Base-by-base conservation (phyloP, 2,113 vertebrate species). In the Helogale parvula region DNA sequence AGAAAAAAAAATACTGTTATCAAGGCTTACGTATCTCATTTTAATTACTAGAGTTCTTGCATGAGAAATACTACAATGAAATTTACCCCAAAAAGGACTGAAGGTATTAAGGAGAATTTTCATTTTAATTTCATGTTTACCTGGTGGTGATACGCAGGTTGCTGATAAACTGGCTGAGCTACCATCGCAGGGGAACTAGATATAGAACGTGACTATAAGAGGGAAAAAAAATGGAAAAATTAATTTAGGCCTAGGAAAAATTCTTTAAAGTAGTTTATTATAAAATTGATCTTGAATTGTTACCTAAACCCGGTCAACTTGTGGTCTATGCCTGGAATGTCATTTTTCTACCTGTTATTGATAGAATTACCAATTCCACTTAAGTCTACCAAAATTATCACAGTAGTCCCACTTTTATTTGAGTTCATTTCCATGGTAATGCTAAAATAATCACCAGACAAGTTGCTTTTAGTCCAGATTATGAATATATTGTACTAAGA, bases 111-210 rank as follows among this genome's bases (percentile, higher is more conserved):
- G 92, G 31, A 89, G 12, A 12, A 96, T 94, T 94, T 89, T 92
- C 88, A 93, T 6, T 94, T 5, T 93, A 96, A 95, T 68, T 79
- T 60, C 95, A 94, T 50, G 97, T 68, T 97, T 99, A 99, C 99
- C 99, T 99, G 99, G 85, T 98, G 99, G 84, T 99, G 98, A 88
- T 99, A 99, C 0, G 98, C 91, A 97, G 98, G 98, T 90, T 99
- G 98, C 87, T 99, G 99, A 98, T 98, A 99, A 93, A 99, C 95
- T 2, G 98, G 98, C 66, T 99, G 98, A 90, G 98, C 97, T 69
- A 99, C 97, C 98, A 99, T 98, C 98, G 99, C 57, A 90, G 98
- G 98, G 38, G 99, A 98, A 98, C 98, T 98, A 97, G 98, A 98
- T 97, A 98, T 92, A 82, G 98, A 98, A 83, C 98, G 98, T 0